phyloP scores from a whole-genome alignment of 1,140 invertebrate genomes.

The Ips nitidus region DNA sequence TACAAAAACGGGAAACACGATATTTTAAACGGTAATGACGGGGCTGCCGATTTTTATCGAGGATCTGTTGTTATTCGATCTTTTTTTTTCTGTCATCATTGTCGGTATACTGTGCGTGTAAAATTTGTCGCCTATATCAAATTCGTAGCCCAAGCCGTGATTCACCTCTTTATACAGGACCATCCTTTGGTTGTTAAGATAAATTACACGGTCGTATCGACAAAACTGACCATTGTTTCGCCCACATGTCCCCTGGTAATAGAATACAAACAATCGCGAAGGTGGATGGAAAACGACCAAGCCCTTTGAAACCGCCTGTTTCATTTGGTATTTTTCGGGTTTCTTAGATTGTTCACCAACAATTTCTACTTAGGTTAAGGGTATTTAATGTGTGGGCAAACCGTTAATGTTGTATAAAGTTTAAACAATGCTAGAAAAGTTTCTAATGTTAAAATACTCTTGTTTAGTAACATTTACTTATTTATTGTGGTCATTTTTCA shows the following conservation, averaged over 20 bases:
- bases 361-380: too few relatives aligned
- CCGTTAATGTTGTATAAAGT: too few relatives aligned
- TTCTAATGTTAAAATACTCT: too few relatives aligned
- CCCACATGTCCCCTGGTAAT: conserved; percentile 37
- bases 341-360: too few relatives aligned
- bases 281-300: conserved; percentile 41
- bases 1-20: conserved; percentile 31
- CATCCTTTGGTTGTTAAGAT: conserved; percentile 36
- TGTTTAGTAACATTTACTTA: too few relatives aligned
- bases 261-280: conserved; percentile 41
- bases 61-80: conserved; percentile 32
- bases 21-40: conserved; percentile 37
- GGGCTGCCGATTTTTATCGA: conserved; percentile 35
- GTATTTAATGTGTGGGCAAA: too few relatives aligned
- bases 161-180: conserved; percentile 31
- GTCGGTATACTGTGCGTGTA: neutral
- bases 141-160: conserved; percentile 3
- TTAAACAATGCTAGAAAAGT: too few relatives aligned
- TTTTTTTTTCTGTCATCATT: conserved; percentile 21
- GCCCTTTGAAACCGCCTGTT: conserved; percentile 34
- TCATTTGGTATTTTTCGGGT: too few relatives aligned
- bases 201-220: conserved; percentile 39
- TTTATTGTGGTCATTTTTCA: too few relatives aligned
- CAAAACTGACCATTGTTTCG: conserved; percentile 43
- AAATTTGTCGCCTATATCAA: conserved; percentile 1